Evolutionary conservation across 2,888 invertebrate genomes (phyloP).

Genomic region (Cetonia aurata): DNA sequence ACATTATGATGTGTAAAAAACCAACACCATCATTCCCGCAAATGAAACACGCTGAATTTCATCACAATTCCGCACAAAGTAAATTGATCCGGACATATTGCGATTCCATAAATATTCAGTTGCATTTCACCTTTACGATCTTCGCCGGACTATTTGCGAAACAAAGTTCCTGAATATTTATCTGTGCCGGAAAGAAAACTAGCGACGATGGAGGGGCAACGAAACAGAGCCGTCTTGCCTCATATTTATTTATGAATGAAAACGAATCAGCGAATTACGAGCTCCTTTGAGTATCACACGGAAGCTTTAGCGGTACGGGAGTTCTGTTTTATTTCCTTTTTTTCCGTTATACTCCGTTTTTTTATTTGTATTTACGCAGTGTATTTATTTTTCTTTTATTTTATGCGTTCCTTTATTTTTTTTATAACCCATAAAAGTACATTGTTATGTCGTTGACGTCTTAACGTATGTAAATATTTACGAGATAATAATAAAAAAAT

Average conservation of each 20-base stretch:
- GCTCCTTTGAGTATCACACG: neutral
- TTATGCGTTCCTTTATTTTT: too few species aligned
- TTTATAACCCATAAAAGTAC: too few species aligned
- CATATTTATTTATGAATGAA: slow-evolving; percentile 15
- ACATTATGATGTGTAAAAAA: too few species aligned
- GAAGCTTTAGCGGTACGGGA: slow-evolving; percentile 2
- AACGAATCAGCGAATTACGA: slow-evolving; percentile 12
- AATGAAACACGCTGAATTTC: too few species aligned
- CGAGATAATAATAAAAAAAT: too few species aligned
- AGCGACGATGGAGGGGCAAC: slow-evolving; percentile 1
- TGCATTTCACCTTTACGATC: slow-evolving; percentile 4
- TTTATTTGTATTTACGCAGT: too few species aligned
- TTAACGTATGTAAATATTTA: too few species aligned
- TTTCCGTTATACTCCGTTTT: too few species aligned
- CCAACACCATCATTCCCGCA: too few species aligned
- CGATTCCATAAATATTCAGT: slow-evolving; percentile 2
- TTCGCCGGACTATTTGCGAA: neutral
- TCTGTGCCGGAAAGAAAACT: neutral
- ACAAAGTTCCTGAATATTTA: slow-evolving; percentile 11
- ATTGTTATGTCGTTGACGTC: too few species aligned
- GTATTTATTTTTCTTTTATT: too few species aligned
- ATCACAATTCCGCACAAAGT: neutral
- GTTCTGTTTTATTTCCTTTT: neutral
- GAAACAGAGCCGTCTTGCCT: neutral
- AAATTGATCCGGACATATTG: neutral